These are phyloP conservation scores for Mystacornis crossleyi DNA, from an alignment of 2,113 vertebrate genomes.

Conservation along the genomic window DNA sequence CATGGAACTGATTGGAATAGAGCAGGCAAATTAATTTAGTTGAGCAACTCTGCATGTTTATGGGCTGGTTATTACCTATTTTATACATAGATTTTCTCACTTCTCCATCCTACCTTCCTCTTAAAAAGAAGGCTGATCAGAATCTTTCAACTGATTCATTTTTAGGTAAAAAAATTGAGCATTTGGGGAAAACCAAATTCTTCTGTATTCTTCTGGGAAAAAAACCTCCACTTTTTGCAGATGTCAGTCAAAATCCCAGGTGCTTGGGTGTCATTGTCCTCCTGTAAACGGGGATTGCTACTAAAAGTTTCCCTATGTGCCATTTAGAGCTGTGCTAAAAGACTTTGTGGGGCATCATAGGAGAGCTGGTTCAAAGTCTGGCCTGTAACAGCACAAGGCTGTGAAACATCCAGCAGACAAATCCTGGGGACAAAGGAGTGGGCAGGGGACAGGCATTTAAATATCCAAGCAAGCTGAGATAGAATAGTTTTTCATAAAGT, in stretches of 20 bases:
- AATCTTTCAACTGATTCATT: not conserved
- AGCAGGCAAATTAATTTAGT: not conserved
- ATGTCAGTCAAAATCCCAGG: fast-evolving
- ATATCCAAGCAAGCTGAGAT: not conserved
- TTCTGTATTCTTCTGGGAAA: not conserved
- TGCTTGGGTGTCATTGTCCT: not conserved
- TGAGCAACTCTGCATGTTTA: not conserved
- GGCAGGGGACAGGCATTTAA: not conserved
- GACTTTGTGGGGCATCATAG: fast-evolving
- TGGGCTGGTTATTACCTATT: not conserved
- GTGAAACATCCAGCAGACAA: not conserved
- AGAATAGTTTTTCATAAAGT: not conserved
- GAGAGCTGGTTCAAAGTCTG: not conserved
- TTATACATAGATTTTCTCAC: not conserved
- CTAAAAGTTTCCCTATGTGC: not conserved
- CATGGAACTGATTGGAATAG: not conserved
- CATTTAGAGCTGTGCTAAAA: not conserved
- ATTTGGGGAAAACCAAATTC: not conserved
- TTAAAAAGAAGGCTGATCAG: not conserved
- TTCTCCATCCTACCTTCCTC: not conserved
- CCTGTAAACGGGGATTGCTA: not conserved
- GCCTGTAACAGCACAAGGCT: fast-evolving
- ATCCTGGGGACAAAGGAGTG: not conserved
- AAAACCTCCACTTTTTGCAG: not conserved
- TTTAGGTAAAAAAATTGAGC: fast-evolving